A percentile compares a stretch with the other conserved stretches of the same genome.
phyloP scores from a whole-genome alignment of 2,113 vertebrate genomes.

The Aegotheles bennettii region DNA sequence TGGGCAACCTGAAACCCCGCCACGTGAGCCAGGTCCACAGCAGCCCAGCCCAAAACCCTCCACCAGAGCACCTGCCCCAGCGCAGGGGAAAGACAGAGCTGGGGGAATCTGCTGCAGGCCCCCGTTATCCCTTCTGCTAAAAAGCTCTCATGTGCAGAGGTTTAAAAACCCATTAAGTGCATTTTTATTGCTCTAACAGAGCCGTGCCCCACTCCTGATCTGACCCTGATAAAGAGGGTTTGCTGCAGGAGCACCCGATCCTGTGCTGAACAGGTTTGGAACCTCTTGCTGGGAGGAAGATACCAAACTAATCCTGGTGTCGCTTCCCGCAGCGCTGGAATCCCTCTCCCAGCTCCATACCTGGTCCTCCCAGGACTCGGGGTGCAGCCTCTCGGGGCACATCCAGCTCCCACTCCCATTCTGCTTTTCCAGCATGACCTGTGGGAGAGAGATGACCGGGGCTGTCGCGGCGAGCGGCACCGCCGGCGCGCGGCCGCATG shows the following conservation, averaged over 20 bases:
- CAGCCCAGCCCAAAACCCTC: neutral
- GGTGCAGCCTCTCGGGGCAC: neutral
- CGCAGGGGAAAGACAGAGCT: neutral
- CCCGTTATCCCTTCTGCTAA: neutral
- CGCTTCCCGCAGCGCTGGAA: rapidly evolving
- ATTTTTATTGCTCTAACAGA: neutral
- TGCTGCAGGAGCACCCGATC: rapidly evolving
- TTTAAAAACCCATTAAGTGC: neutral
- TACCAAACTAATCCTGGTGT: rapidly evolving
- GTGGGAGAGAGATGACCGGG: neutral
- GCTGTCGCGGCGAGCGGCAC: neutral
- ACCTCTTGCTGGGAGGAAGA: neutral
- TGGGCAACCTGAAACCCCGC: neutral
- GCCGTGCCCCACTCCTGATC: neutral
- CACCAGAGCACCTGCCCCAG: neutral
- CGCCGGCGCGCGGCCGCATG: neutral
- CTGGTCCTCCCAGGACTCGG: neutral
- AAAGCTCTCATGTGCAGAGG: rapidly evolving
- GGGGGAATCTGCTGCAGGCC: neutral
- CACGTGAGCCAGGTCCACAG: neutral
- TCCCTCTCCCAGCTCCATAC: neutral
- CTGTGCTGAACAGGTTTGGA: rapidly evolving
- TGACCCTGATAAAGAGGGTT: neutral
- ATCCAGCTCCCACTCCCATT: constrained; percentile 60
- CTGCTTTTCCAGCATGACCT: constrained; percentile 55